Evolutionary conservation across 2,797 vertebrate species (phyloP), one percentile per base, ranked within the genome.

Genomic region (Neostethus bicornis): DNA sequence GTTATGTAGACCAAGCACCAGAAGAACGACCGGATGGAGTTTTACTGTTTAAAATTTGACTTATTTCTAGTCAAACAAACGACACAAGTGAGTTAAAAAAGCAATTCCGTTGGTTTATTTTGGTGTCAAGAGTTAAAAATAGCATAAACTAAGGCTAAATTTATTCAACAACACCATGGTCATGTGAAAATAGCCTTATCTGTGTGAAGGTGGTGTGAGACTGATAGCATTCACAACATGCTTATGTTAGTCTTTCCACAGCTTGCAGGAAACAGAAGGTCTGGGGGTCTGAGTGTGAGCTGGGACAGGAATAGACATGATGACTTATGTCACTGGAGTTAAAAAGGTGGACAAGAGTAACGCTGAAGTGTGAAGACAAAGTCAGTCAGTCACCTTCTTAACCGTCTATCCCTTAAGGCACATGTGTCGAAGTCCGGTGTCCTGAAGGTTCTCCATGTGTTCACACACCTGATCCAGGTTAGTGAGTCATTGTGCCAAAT

Each of bases 151-250:
- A 52, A 74, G 50, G 65, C 79, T 85, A 83, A 88, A 85, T 79
- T 79, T 86, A 87, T 87, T 58, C 61, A 43, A 48, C 66, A 55
- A 51, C 67, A 77, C 79, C 49, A 32, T 39, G 52, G 73, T 14
- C 50, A 58, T 32, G 44, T 66, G 62, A 76, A 81, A 86, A 85
- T 73, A 85, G 66, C 52, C 75, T 83, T 81, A 87, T 87, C 85
- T 77, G 31, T 75, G 54, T 46, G 70, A 78, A 78, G 76, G 83
- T 79, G 80, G 57, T 73, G 76, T 71, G 66, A 61, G 61, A 80
- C 75, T 55, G 73, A 75, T 79, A 64, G 70, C 73, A 68, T 79
- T 81, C 75, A 73, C 59, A 68, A 50, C 61, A 55, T 54, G 56
- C 45, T 32, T 56, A 42, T 41, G 53, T 62, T 38, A 26, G 43